Evolutionary conservation across 2,797 vertebrate species (phyloP).

Genomic region (Phrynocephalus guinanensis): DNA sequence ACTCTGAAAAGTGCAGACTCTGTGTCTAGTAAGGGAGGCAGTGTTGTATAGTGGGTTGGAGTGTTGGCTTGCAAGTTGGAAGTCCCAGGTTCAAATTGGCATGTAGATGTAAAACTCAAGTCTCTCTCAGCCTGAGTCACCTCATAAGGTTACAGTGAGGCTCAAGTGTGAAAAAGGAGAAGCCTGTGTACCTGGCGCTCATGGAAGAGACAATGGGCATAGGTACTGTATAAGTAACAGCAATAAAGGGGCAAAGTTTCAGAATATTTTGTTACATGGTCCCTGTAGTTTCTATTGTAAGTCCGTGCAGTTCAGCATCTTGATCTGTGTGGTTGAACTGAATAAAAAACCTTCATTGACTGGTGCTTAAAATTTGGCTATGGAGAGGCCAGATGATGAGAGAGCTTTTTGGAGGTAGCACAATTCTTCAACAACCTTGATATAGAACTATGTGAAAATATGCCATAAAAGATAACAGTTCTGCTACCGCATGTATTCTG

Average conservation of each 20-base stretch:
- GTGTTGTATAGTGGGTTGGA: no score
- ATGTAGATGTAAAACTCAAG: no score
- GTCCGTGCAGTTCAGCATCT: not conserved
- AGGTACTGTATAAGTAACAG: no score
- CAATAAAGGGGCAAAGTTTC: conserved; percentile 37
- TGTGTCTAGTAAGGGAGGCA: conserved; percentile 56
- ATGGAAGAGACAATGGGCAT: no score
- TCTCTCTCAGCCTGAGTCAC: no score
- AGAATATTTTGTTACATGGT: conserved; percentile 63
- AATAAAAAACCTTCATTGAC: not conserved
- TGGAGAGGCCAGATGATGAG: not conserved
- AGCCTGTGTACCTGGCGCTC: no score
- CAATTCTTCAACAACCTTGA: not conserved
- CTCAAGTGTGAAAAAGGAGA: no score
- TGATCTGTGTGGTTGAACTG: conserved; percentile 3
- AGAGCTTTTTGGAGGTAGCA: not conserved
- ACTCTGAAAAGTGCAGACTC: conserved; percentile 60
- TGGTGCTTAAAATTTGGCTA: not conserved
- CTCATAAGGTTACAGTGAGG: no score
- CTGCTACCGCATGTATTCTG: not conserved
- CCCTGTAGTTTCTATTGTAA: conserved; percentile 42
- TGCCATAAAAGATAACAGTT: not conserved
- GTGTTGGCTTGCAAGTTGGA: no score
- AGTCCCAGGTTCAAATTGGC: no score
- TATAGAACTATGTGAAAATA: not conserved